A percentile compares a stretch with the other conserved stretches of the same genome.
Evolutionary conservation across 64 coral and sea anemone genomes (phyloP).

Genomic region (Stichodactyla helianthus): DNA sequence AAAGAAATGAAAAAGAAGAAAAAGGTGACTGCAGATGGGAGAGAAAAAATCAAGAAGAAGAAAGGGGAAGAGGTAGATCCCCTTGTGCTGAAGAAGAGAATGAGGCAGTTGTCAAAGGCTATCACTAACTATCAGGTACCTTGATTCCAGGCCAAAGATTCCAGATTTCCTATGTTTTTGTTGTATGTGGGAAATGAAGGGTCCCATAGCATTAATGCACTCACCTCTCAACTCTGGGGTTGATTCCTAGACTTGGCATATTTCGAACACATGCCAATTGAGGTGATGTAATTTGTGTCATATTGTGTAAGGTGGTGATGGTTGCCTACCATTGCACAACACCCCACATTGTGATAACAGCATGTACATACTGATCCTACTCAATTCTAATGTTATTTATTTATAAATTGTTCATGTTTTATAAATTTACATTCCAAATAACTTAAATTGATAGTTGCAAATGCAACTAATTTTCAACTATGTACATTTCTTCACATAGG

Average conservation of each 20-base stretch:
- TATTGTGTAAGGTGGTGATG: background rate
- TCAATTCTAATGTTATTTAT: background rate
- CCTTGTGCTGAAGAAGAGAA: conserved; percentile 65
- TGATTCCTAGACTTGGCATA: no score
- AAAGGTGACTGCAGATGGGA: conserved; percentile 20
- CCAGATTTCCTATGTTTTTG: no score
- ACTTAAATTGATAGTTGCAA: no score
- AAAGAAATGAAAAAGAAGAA: conserved; percentile 40
- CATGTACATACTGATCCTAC: conserved; percentile 24
- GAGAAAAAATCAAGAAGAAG: conserved; percentile 15
- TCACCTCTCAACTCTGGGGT: no score
- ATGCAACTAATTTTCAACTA: background rate
- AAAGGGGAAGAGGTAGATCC: conserved; percentile 26
- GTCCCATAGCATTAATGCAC: no score
- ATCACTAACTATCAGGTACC: conserved; percentile 81
- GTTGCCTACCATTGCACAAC: background rate
- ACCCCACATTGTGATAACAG: conserved; percentile 9
- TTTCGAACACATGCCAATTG: no score
- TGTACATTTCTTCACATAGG: conserved; percentile 34
- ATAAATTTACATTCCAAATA: no score
- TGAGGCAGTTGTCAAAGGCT: conserved; percentile 82
- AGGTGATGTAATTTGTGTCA: background rate
- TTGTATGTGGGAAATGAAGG: no score
- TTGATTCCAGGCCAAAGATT: background rate
- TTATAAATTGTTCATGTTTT: no score